Evolutionary conservation across 2,113 vertebrate genomes (phyloP), one percentile per base, ranked within the genome.

Genomic region (Mobula hypostoma): DNA sequence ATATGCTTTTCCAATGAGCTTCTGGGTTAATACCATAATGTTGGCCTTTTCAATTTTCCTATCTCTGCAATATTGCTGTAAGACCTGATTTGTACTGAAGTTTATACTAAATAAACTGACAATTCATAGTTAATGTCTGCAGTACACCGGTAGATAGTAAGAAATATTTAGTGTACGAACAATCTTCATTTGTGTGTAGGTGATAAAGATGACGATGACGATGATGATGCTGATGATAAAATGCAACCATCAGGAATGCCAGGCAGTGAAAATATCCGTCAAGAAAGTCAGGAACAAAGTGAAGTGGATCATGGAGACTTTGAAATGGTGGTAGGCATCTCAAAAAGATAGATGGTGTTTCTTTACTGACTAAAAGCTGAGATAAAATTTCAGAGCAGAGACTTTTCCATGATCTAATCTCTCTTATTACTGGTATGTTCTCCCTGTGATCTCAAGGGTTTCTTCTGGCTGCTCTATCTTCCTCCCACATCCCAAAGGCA

Each of bases 241-340:
- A 98, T 99, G 97, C 98, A 98, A 95, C 96, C 97, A 5, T 98
- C 98, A 1, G 98, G 97, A 76, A 97, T 99, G 95, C 97, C 98
- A 0, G 97, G 98, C 17, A 97, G 97, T 1, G 98, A 98, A 14
- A 97, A 98, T 32, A 97, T 98, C 92, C 97, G 98, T 88, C 98
- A 98, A 94, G 98, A 98, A 95, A 99, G 98, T 96, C 99, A 99
- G 94, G 99, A 99, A 92, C 99, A 99, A 95, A 98, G 94, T 1
- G 99, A 99, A 95, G 98, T 99, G 95, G 99, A 99, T 95, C 98
- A 99, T 0, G 98, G 98, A 0, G 99, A 99, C 96, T 99, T 99
- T 19, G 99, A 99, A 96, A 99, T 99, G 99, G 99, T 99, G 98
- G 99, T 99, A 96, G 98, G 98, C 56, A 27, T 83, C 21, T 90